Conservation (phyloP, 1,140 invertebrate species). For the Dendroctonus ponderosae region DNA sequence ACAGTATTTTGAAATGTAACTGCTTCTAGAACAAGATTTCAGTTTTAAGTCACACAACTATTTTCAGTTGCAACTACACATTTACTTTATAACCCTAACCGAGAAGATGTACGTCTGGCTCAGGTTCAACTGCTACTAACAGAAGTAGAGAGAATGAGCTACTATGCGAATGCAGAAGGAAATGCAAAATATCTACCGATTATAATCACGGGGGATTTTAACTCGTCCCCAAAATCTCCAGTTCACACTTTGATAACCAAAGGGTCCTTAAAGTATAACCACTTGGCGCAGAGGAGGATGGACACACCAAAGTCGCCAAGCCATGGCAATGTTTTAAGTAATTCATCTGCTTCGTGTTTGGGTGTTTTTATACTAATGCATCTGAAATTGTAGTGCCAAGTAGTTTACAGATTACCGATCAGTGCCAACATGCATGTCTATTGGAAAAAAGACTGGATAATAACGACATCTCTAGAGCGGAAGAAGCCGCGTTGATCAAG, state of each 20-base stretch:
- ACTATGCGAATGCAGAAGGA: conserved; percentile 28
- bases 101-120: conserved; percentile 84
- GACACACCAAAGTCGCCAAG: conserved; percentile 7
- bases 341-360: neutral
- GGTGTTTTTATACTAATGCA: neutral
- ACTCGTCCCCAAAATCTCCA: conserved; percentile 69
- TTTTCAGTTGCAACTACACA: conserved; percentile 85
- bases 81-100: conserved; percentile 86
- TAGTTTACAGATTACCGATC: conserved; percentile 60
- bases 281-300: conserved; percentile 49
- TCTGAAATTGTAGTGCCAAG: conserved; percentile 53
- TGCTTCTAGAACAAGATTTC: neutral
- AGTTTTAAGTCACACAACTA: neutral
- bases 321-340: conserved; percentile 39
- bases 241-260: conserved; percentile 71
- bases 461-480: conserved; percentile 28
- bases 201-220: conserved; percentile 88
- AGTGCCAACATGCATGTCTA: conserved; percentile 64
- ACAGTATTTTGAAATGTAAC: neutral
- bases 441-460: conserved; percentile 47
- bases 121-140: conserved; percentile 78
- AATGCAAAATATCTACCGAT: conserved; percentile 65
- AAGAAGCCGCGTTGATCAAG: conserved; percentile 36
- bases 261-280: conserved; percentile 63
- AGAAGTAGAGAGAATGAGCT: conserved; percentile 80